phyloP scores from a whole-genome alignment of 2,888 invertebrate genomes.

The Apodemia mormo region DNA sequence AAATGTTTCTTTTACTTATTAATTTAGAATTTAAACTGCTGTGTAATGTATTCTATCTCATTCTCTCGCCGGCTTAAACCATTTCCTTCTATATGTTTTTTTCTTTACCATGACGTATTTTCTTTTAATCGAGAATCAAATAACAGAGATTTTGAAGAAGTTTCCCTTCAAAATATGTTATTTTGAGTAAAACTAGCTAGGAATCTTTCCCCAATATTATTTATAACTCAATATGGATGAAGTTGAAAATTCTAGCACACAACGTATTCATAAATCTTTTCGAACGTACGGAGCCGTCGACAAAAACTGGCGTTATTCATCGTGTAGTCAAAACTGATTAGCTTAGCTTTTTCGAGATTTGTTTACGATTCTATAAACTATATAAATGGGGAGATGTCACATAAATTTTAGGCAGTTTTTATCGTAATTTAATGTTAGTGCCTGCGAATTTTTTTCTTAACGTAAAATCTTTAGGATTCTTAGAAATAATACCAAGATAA shows the following conservation, averaged over 20 bases:
- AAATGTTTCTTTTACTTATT: too few species aligned
- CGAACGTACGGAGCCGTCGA: not conserved
- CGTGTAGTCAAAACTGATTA: constrained; percentile 7
- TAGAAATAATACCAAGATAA: too few species aligned
- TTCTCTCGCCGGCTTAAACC: too few species aligned
- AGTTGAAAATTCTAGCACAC: constrained; percentile 9
- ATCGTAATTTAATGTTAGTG: not conserved
- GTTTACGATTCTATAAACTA: constrained; percentile 13
- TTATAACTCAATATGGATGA: not conserved
- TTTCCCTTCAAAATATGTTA: too few species aligned
- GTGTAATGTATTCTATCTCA: too few species aligned
- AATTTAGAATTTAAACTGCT: too few species aligned
- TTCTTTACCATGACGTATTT: too few species aligned
- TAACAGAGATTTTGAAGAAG: too few species aligned
- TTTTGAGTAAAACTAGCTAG: too few species aligned
- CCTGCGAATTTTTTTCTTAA: not conserved
- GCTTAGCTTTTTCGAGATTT: not conserved
- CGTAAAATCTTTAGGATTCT: not conserved
- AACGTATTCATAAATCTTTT: not conserved
- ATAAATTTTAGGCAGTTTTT: not conserved
- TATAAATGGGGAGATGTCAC: not conserved
- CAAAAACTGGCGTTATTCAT: constrained; percentile 8
- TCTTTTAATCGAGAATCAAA: too few species aligned
- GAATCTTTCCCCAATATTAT: too few species aligned
- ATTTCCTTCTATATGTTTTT: too few species aligned